Base-by-base conservation (phyloP, 2,113 vertebrate species). In the Pollachius pollachius region DNA sequence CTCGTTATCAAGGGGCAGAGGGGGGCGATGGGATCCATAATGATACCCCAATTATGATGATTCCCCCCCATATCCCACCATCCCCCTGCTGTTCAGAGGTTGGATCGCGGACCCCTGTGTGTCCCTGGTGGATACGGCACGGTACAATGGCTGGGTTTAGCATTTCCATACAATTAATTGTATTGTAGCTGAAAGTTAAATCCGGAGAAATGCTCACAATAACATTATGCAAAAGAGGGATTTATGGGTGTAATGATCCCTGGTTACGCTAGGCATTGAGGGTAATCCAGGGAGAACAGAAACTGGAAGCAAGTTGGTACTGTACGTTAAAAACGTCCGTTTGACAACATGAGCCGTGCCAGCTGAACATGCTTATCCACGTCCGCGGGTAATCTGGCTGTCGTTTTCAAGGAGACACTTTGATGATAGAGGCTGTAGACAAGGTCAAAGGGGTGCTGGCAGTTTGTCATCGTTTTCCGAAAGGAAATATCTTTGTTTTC, bases 171-270 rank as follows among this genome's bases (percentile, higher is more conserved):
- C 61, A 79, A 83, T 84, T 78, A 79, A 89, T 80, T 82, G 67
- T 71, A 61, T 52, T 69, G 68, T 63, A 72, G 65, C 68, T 83
- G 71, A 77, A 83, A 79, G 74, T 79, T 67, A 74, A 81, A 80
- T 77, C 72, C 70, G 56, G 72, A 67, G 23, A 80, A 78, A 73
- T 73, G 66, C 76, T 81, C 62, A 77, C 79, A 71, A 71, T 73
- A 68, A 79, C n/a, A 81, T 87, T 83, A 85, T 84, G 83, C 76
- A 84, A 81, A 86, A 72, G 66, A 70, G 70, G 70, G 76, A 84
- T 84, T 88, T 83, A 87, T 70, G 59, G 60, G 81, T 79, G 78
- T 79, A 79, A 86, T 83, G 77, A 81, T 80, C 74, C 80, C 63
- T 67, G 63, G 54, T 70, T 57, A n/a, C 27, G 71, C 73, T 69